phyloP scores from a whole-genome alignment of 2,797 vertebrate genomes.

The Lophotriccus pileatus region DNA sequence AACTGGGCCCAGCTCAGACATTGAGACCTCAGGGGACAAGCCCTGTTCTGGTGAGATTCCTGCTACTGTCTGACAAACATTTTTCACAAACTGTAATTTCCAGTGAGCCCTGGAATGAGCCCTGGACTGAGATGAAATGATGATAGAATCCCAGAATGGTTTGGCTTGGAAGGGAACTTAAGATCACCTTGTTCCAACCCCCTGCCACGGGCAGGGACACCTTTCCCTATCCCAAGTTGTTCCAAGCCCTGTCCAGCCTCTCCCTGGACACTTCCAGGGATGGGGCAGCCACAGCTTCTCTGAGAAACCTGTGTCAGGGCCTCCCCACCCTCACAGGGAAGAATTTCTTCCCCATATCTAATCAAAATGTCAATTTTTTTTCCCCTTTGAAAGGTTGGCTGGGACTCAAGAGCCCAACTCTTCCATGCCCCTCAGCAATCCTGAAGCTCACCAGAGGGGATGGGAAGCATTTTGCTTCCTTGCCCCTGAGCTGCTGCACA shows the following conservation, averaged over 20 bases:
- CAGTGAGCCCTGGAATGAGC: background rate
- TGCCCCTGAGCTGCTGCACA: background rate
- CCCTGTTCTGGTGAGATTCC: background rate
- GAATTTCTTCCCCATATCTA: background rate
- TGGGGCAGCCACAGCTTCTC: background rate
- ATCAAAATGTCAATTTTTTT: background rate
- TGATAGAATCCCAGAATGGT: background rate
- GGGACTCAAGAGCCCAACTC: background rate
- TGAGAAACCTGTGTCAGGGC: background rate
- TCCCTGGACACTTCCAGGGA: background rate
- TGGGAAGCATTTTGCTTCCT: background rate
- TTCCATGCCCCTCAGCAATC: background rate
- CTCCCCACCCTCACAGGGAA: background rate
- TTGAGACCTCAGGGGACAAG: background rate
- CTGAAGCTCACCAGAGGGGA: background rate
- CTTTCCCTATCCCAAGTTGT: rapidly evolving
- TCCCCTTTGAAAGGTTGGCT: background rate
- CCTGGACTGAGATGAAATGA: background rate
- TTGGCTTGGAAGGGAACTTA: background rate
- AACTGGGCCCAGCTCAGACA: background rate
- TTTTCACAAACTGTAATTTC: background rate
- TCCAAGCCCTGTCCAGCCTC: rapidly evolving
- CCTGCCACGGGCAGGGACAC: background rate
- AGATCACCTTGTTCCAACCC: background rate
- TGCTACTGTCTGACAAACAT: background rate